These are phyloP conservation scores for Pionites leucogaster DNA, from an alignment of 2,113 vertebrate genomes.

Conservation along the genomic window DNA sequence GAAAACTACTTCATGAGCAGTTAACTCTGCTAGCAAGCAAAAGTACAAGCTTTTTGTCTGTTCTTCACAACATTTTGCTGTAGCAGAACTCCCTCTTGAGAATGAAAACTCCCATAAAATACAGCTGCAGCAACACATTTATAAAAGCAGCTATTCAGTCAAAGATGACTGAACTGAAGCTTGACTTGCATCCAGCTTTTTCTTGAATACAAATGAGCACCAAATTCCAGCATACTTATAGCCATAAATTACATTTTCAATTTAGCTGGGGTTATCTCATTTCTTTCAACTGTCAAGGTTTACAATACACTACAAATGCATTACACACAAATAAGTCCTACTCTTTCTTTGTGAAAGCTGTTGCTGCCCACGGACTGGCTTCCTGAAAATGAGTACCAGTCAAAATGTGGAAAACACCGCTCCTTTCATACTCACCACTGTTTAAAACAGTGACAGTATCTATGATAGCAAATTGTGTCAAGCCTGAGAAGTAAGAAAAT, in stretches of 20 bases:
- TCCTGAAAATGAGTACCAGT: not conserved
- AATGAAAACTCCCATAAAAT: constrained; percentile 16
- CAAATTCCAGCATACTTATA: constrained; percentile 18
- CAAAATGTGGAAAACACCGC: not conserved
- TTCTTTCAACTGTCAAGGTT: not conserved
- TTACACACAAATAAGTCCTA: constrained; percentile 35
- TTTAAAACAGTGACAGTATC: constrained; percentile 4
- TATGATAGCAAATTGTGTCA: not conserved
- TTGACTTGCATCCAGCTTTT: constrained; percentile 1
- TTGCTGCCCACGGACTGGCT: constrained; percentile 35
- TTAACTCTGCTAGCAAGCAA: not conserved
- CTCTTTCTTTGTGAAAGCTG: constrained; percentile 26
- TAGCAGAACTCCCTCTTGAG: constrained; percentile 22
- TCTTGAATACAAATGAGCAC: not conserved
- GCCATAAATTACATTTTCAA: not conserved
- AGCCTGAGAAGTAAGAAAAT: not conserved
- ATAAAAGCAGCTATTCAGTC: constrained; percentile 9
- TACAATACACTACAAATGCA: constrained; percentile 12
- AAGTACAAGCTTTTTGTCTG: not conserved
- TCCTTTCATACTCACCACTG: not conserved
- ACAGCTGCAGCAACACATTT: not conserved
- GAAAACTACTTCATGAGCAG: not conserved
- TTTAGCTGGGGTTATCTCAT: not conserved
- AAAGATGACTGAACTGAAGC: not conserved
- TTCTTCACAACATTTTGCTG: not conserved